These are phyloP conservation scores for Acleris sparsana DNA, from an alignment of 2,888 invertebrate genomes.

Conservation along the genomic window DNA sequence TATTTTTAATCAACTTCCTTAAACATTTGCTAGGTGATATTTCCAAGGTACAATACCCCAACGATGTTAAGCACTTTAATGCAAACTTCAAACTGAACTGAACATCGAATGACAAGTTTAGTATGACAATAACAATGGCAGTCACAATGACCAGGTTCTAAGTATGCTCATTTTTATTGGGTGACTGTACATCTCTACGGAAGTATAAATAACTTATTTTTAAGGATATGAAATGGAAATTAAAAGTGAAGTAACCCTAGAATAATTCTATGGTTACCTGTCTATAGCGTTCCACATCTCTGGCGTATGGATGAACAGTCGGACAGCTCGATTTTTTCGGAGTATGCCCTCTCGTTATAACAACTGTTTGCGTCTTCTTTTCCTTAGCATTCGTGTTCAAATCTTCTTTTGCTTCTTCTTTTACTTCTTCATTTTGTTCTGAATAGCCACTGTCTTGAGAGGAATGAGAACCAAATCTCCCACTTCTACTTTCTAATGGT, in stretches of 20 bases:
- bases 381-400: slow-evolving; percentile 43
- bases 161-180: no score
- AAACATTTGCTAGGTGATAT: no score
- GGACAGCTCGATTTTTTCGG: slow-evolving; percentile 38
- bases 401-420: slow-evolving; percentile 41
- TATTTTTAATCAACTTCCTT: no score
- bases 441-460: slow-evolving; percentile 71
- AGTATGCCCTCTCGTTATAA: slow-evolving; percentile 47
- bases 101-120: no score
- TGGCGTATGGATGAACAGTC: slow-evolving; percentile 42
- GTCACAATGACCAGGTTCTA: no score
- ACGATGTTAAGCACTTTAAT: no score
- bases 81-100: no score
- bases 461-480: slow-evolving; percentile 62
- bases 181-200: no score
- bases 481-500: slow-evolving; percentile 43
- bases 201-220: no score
- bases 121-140: no score
- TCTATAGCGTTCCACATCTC: slow-evolving; percentile 36
- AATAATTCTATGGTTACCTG: slow-evolving; percentile 40
- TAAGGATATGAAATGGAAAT: no score
- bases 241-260: background rate
- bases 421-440: slow-evolving; percentile 50
- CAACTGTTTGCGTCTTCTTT: slow-evolving; percentile 52
- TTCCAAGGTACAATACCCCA: no score